Conservation (phyloP, 1,140 invertebrate genomes). For the Pseudomyrmex cubaensis region DNA sequence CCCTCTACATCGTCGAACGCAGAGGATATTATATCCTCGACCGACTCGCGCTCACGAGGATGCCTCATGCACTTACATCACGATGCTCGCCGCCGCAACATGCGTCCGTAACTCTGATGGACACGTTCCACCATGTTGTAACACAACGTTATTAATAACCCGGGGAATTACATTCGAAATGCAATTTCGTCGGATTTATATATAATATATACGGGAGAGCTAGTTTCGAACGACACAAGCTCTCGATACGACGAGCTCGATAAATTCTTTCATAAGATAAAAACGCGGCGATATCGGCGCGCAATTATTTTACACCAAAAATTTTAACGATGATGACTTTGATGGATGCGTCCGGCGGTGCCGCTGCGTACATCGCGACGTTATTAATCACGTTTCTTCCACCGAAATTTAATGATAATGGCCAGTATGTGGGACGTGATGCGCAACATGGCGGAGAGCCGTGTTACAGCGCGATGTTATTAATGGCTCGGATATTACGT, state of each 20-base stretch:
- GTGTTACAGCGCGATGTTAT: neutral
- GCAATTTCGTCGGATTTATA: constrained; percentile 48
- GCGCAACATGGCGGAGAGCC: neutral
- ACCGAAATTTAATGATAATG: constrained; percentile 3
- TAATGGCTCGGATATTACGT: neutral
- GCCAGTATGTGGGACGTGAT: neutral
- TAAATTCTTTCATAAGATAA: neutral
- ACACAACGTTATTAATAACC: constrained; percentile 40
- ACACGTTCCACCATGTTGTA: constrained; percentile 32
- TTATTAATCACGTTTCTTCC: constrained; percentile 15
- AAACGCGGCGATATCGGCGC: no score
- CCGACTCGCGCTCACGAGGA: constrained; percentile 26
- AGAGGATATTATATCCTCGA: constrained; percentile 43
- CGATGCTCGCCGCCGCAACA: constrained; percentile 8
- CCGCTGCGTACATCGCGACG: neutral
- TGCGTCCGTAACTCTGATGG: constrained; percentile 40
- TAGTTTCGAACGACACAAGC: neutral
- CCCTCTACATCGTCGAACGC: constrained; percentile 9
- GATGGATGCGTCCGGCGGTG: no score
- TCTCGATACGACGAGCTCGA: no score
- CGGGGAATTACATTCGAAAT: constrained; percentile 23
- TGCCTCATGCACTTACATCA: constrained; percentile 38
- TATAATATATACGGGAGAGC: neutral
- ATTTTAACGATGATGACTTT: neutral
- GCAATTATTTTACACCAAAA: neutral